These are phyloP conservation scores for Gallinago paraguaiae DNA, from an alignment of 2,113 vertebrate genomes.

Conservation along the genomic window DNA sequence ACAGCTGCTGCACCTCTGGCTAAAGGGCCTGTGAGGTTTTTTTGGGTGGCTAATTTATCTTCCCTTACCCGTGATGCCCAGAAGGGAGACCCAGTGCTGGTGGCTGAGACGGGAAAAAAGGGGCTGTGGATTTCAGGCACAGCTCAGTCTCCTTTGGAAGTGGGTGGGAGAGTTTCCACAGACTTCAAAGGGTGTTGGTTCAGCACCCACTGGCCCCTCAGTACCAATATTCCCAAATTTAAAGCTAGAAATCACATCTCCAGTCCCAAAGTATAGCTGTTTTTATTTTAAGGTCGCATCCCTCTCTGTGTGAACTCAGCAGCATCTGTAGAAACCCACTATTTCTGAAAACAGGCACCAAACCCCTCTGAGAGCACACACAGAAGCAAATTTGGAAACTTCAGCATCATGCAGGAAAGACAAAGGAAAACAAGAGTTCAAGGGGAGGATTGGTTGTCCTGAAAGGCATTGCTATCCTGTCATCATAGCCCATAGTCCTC, in stretches of 20 bases:
- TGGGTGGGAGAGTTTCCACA: background rate
- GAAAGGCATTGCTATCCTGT: background rate
- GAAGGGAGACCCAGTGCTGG: background rate
- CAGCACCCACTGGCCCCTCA: background rate
- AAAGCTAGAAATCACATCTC: background rate
- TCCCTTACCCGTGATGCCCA: background rate
- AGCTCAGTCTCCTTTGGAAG: background rate
- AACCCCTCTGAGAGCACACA: no score
- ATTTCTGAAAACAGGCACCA: background rate
- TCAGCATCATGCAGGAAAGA: background rate
- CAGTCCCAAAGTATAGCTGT: background rate
- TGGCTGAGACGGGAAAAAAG: background rate
- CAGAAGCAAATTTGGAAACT: background rate
- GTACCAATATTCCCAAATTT: background rate
- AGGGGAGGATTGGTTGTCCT: background rate
- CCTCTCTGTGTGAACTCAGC: background rate
- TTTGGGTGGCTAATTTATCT: background rate
- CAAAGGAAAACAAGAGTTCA: background rate
- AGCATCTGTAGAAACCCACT: background rate
- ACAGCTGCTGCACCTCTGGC: background rate
- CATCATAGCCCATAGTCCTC: background rate
- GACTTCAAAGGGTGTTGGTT: background rate
- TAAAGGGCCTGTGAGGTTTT: background rate
- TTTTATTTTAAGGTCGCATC: background rate
- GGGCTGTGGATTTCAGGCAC: background rate